Evolutionary conservation across 2,888 invertebrate genomes (phyloP).

Genomic region (Ectemnius cavifrons): DNA sequence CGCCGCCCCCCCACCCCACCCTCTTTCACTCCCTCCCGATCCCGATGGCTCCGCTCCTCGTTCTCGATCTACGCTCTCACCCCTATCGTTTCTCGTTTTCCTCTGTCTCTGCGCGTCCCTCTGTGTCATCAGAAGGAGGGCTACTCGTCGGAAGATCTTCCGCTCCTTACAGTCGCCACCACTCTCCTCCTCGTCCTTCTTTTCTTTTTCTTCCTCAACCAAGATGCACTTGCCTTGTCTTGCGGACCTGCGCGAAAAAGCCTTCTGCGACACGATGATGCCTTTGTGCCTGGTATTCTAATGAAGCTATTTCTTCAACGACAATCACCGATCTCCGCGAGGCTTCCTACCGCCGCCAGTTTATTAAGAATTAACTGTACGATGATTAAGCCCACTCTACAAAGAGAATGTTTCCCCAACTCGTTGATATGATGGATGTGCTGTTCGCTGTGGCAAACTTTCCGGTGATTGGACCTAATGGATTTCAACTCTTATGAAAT

Average conservation of each 20-base stretch:
- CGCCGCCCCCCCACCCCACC: constrained; percentile 24
- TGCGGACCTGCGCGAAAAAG: constrained; percentile 14
- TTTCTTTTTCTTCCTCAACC: background rate
- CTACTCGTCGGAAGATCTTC: background rate
- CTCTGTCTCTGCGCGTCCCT: constrained; percentile 52
- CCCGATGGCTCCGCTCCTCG: constrained; percentile 38
- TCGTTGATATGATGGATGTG: too few species aligned
- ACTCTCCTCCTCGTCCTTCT: background rate
- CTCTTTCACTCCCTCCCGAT: constrained; percentile 14
- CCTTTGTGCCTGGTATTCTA: constrained; percentile 36
- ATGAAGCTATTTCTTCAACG: constrained; percentile 32
- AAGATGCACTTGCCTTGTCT: background rate
- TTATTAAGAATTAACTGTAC: constrained; percentile 32
- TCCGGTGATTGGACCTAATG: too few species aligned
- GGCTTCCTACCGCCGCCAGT: constrained; percentile 31
- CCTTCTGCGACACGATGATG: constrained; percentile 12
- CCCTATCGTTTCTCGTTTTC: constrained; percentile 35
- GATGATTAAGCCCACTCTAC: constrained; percentile 36
- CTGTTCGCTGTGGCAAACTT: too few species aligned
- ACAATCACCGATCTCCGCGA: constrained; percentile 22
- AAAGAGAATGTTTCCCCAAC: constrained; percentile 10
- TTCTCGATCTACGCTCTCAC: constrained; percentile 43
- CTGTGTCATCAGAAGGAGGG: constrained; percentile 19
- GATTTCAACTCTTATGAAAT: too few species aligned
- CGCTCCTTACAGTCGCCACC: background rate